Evolutionary conservation across 1,140 invertebrate species (phyloP), one percentile per base, ranked within the genome.

Genomic region (Amyelois transitella): DNA sequence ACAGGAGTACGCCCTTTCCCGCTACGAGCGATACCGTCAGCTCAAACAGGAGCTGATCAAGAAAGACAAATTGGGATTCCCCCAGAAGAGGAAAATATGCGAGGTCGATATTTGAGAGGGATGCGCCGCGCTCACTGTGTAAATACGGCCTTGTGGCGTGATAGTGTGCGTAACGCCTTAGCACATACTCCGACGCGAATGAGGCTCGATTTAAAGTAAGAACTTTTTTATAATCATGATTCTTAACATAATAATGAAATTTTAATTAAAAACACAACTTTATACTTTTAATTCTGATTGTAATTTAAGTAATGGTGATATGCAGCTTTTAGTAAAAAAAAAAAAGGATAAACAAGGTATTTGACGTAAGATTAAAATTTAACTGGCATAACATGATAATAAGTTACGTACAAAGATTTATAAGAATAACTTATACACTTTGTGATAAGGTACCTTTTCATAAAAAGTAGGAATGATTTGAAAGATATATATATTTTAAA

Each of bases 31-130:
- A 25, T 92, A 92, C 64, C 82, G 88, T 24, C 73, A 90, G 28
- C 62, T 91, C 6, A 92, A 92, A 62, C 89, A 90, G 44, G 91
- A 92, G 43, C 86, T 91, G 0, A 68, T 91, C 25, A 86, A 89
- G 65, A 79, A 86, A 54, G 78, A 81, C 51, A 73, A 86, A 61
- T 75, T 64, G 58, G 75, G 79, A 3, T 72, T 82, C 45, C 72
- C 86, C 2, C 80, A 88, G 32, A 90, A 90, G 66, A 81, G 89
- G 66, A 89, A 90, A 68, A 88, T 90, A 32, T 81, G 82, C 53
- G 88, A 89, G 49, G 88, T 88, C 7, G 88, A 89, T 72, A 89
- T 89, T 69, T 89, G 88, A 89, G 81, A 69, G 25, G 63, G 56
- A 25, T 56, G 44, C 21, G 22, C 59, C 47, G 28, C 22, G 6